phyloP scores from a whole-genome alignment of 1,140 invertebrate species.

The Sycophila sp. region DNA sequence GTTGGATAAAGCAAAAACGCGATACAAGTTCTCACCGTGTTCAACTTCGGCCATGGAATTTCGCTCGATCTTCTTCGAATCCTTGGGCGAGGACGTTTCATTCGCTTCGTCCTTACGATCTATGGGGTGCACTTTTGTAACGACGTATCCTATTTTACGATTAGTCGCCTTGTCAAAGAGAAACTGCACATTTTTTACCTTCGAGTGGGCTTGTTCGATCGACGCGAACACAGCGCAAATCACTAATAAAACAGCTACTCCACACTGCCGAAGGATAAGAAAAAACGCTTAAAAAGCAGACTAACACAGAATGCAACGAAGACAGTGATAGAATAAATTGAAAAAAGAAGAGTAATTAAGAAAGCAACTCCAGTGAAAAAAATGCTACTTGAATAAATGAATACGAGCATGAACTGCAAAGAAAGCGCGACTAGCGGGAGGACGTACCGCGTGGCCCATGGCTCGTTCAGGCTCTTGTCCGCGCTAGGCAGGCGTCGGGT shows the following conservation, averaged over 20 bases:
- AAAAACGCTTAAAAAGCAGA: background rate
- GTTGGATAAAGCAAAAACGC: background rate
- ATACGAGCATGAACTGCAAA: no score
- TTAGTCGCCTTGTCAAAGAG: slow-evolving; percentile 40
- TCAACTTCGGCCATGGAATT: slow-evolving; percentile 44
- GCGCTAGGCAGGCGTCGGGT: background rate
- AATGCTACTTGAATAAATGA: no score
- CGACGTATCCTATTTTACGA: slow-evolving; percentile 46
- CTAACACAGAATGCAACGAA: background rate
- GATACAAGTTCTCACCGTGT: slow-evolving; percentile 34
- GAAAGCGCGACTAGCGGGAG: no score
- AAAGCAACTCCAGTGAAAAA: background rate
- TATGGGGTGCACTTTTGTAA: slow-evolving; percentile 46
- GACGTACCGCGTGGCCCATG: slow-evolving; percentile 50
- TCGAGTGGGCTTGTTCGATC: slow-evolving; percentile 27
- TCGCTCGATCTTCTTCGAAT: slow-evolving; percentile 45
- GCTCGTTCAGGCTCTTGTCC: no score
- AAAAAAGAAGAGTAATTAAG: background rate
- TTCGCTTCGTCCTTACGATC: slow-evolving; percentile 45
- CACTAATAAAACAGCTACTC: slow-evolving; percentile 40
- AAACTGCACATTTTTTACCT: slow-evolving; percentile 44
- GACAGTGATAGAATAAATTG: no score
- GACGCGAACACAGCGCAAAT: slow-evolving; percentile 29
- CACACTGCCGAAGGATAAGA: slow-evolving; percentile 36
- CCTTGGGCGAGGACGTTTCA: slow-evolving; percentile 37